Percentiles rank a stretch among this genome's conserved stretches.
Conservation (phyloP, 2,797 vertebrate genomes). For the Cheirogaleus major region DNA sequence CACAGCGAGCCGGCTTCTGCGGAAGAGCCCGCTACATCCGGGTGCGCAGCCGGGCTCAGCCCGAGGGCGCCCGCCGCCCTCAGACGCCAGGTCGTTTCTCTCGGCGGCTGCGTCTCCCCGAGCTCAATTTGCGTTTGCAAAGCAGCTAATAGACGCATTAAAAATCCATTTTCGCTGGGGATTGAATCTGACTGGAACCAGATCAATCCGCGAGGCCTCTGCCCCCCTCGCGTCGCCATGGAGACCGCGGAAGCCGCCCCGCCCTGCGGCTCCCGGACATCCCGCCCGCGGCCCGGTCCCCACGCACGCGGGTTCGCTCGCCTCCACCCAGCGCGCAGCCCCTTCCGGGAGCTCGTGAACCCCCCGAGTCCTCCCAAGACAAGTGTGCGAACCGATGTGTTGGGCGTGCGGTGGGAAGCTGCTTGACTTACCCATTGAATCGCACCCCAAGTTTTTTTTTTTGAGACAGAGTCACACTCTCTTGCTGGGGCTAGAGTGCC, state of each 20-base stretch:
- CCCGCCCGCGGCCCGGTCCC: rapidly evolving
- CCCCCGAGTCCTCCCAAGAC: no score
- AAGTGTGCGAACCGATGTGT: not conserved
- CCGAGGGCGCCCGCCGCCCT: no score
- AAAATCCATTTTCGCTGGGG: slow-evolving; percentile 88
- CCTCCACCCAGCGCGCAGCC: not conserved
- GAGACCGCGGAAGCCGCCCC: slow-evolving; percentile 72
- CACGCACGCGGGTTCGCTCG: rapidly evolving
- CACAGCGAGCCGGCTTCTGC: not conserved
- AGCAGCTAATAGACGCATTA: slow-evolving; percentile 89
- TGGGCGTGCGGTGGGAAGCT: rapidly evolving
- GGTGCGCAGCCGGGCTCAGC: no score
- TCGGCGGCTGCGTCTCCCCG: slow-evolving; percentile 78
- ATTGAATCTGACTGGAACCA: slow-evolving; percentile 87
- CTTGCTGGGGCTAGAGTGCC: no score
- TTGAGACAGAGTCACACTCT: no score
- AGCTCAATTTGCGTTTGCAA: slow-evolving; percentile 89
- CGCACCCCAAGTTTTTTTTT: not conserved
- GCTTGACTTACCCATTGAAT: not conserved
- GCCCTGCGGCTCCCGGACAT: not conserved
- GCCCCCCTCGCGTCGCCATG: slow-evolving; percentile 60
- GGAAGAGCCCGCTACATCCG: no score
- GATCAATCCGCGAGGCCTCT: slow-evolving; percentile 79
- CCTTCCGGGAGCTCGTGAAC: not conserved
- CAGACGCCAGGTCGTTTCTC: slow-evolving; percentile 83